Conservation (phyloP, 2,888 invertebrate species). For the Dioctria linearis region DNA sequence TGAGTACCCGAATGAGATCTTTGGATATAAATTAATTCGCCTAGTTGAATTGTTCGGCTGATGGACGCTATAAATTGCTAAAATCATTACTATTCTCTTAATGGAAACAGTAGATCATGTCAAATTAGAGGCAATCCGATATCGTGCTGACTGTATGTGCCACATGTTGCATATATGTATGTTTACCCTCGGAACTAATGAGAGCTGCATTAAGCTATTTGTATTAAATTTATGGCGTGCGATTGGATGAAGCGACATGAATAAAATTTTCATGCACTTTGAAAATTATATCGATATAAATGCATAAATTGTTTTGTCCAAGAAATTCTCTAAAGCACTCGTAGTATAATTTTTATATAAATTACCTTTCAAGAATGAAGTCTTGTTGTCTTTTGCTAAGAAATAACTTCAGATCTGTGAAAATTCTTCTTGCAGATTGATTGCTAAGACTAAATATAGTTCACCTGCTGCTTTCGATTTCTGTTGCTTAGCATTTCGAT, state of each 20-base stretch:
- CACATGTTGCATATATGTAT: not conserved
- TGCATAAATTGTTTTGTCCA: too few species aligned
- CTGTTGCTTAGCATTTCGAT: too few species aligned
- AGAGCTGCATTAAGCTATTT: slow-evolving; percentile 17
- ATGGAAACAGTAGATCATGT: slow-evolving; percentile 56
- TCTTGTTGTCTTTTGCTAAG: too few species aligned
- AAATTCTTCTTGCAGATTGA: too few species aligned
- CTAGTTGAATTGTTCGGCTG: slow-evolving; percentile 50
- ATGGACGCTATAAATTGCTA: slow-evolving; percentile 52
- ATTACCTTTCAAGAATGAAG: too few species aligned
- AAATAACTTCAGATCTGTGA: too few species aligned
- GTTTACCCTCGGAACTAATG: slow-evolving; percentile 30
- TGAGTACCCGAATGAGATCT: slow-evolving; percentile 25
- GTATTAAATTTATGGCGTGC: slow-evolving; percentile 27
- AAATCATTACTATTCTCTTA: slow-evolving; percentile 53
- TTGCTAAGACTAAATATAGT: too few species aligned
- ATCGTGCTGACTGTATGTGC: slow-evolving; percentile 14
- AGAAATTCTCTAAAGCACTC: too few species aligned
- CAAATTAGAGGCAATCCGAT: slow-evolving; percentile 53
- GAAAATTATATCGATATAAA: too few species aligned
- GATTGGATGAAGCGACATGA: slow-evolving; percentile 22
- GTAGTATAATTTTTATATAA: too few species aligned
- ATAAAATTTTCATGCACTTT: slow-evolving; percentile 10
- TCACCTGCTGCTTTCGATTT: too few species aligned
- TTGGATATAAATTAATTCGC: slow-evolving; percentile 52